Base-by-base conservation (phyloP, 2,888 invertebrate species). In the Aleiodes testaceus region DNA sequence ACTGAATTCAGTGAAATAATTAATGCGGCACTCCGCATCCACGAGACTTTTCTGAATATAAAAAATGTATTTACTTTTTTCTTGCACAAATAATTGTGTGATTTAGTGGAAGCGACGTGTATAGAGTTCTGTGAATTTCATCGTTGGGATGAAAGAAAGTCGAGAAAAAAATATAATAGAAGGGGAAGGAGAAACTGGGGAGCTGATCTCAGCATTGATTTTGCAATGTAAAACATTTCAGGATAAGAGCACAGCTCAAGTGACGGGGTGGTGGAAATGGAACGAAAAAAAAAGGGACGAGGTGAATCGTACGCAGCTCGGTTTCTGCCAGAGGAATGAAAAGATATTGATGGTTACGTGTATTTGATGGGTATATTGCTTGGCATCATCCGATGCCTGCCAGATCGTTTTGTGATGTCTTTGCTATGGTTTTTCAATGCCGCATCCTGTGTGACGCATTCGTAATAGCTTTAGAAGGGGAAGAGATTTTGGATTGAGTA, bases 201-300 rank as follows among this genome's bases (percentile, higher is more conserved):
- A 76, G 47, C 70, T 78, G 78, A 82, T 78, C 79, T 79, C 81
- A 79, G 79, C 86, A 87, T 87, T 85, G 87, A 87, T 87, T 87
- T 87, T 87, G 79, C 87, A 85, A 86, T 87, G 86, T 85, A 86
- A 87, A 87, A 86, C 85, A 85, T 86, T 86, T 87, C 83, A 86
- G 80, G 63, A 71, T 71, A 71, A 66, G 44, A 71, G 70, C 50
- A 22, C 12, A 14, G 55, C 55, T 53, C 44, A 55, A 53, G 45
- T 49, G 59, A 59, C 44, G 47, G 44, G 36, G 44, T 55, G 22
- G 14, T 11, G 16, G 45, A 26, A 26, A 53, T 45, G 61, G 42
- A 26, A 42, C 65, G 65, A 44, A 64, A 68, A 45, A 53, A 70
- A 42, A 53, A 47, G 49, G 49, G 11, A 55, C 63, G 67, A 36